These are phyloP conservation scores for Dendropsophus ebraccatus DNA, from an alignment of 2,113 vertebrate species.

Conservation along the genomic window DNA sequence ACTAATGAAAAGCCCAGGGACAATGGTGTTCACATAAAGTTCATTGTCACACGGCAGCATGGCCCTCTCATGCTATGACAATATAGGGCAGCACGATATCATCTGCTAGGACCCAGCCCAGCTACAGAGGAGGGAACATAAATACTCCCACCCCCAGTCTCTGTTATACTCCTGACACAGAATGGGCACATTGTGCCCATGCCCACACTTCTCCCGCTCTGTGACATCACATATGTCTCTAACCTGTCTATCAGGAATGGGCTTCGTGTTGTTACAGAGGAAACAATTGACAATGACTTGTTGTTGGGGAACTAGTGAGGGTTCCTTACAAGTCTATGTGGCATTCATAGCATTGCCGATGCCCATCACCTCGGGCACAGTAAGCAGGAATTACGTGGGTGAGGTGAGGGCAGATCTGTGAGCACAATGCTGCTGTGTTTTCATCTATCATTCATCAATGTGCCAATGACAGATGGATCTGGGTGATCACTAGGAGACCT, in stretches of 20 bases:
- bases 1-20: not conserved
- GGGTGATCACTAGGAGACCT: not conserved
- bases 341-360: not conserved
- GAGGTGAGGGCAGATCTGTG: not conserved
- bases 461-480: not conserved
- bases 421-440: not conserved
- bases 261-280: not conserved
- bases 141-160: not conserved
- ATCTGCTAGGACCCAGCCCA: too few relatives aligned
- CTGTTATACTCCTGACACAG: not conserved
- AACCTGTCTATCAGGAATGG: slow-evolving; percentile 20
- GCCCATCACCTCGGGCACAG: not conserved
- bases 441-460: not conserved
- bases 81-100: not conserved
- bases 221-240: not conserved
- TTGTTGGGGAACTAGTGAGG: not conserved
- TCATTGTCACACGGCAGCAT: not conserved
- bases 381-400: not conserved
- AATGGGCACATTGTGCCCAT: not conserved
- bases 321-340: not conserved
- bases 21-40: not conserved
- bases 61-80: not conserved
- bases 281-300: not conserved
- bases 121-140: not conserved
- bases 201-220: not conserved